Percentiles rank a stretch among this genome's conserved stretches.
Conservation (phyloP, 2,113 vertebrate genomes). For the Tamias sibiricus region DNA sequence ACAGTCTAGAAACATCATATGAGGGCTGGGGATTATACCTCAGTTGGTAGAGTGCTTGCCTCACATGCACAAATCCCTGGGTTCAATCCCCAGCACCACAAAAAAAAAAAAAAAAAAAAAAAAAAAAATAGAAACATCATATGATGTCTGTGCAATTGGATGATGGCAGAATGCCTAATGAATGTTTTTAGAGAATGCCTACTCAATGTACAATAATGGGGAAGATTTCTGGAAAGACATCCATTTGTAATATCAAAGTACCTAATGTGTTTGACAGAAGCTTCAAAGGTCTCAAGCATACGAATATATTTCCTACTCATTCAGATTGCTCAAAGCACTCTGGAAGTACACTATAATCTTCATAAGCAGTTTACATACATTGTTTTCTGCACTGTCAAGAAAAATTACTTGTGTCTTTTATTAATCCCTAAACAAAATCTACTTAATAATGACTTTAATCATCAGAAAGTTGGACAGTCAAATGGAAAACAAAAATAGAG, state of each 20-base stretch:
- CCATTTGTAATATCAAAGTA: neutral
- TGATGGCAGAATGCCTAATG: neutral
- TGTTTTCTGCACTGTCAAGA: slow-evolving; percentile 44
- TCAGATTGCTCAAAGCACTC: slow-evolving; percentile 4
- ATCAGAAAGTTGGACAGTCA: slow-evolving; percentile 4
- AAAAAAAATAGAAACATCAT: neutral
- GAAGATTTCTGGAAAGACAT: neutral
- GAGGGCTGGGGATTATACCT: too few species aligned
- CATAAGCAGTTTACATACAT: slow-evolving; percentile 40
- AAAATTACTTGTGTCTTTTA: slow-evolving; percentile 56
- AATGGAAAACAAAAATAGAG: slow-evolving; percentile 17
- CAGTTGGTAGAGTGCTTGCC: too few species aligned
- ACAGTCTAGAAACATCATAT: neutral
- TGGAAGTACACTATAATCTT: slow-evolving; percentile 47
- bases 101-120: too few species aligned
- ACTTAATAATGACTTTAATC: slow-evolving; percentile 34
- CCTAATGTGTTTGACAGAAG: neutral
- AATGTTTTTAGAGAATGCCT: neutral
- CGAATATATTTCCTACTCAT: slow-evolving; percentile 11
- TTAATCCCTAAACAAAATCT: slow-evolving; percentile 59
- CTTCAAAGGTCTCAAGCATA: slow-evolving; percentile 30
- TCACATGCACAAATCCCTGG: too few species aligned
- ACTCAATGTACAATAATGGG: neutral
- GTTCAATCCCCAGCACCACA: too few species aligned
- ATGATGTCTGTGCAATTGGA: neutral